phyloP scores from a whole-genome alignment of 1,140 invertebrate species.

The Drosophila obscura region DNA sequence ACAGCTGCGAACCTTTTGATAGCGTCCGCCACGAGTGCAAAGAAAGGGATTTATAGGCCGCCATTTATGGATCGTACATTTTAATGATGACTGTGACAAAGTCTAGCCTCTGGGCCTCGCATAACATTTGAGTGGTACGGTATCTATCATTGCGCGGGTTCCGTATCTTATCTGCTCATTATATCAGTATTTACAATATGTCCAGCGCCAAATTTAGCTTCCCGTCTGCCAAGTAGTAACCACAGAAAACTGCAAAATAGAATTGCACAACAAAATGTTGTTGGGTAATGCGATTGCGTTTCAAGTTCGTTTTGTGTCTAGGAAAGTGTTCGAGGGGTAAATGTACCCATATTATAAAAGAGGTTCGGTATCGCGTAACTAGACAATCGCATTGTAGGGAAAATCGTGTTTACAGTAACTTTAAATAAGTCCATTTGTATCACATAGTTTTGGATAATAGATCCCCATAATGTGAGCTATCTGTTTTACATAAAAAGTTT shows the following conservation, averaged over 20 bases:
- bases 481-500: too few relatives aligned
- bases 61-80: too few relatives aligned
- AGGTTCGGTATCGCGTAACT: too few relatives aligned
- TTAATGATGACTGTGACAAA: conserved; percentile 1
- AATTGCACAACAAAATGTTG: conserved; percentile 32
- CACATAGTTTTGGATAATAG: too few relatives aligned
- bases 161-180: conserved; percentile 33
- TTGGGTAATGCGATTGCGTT: neutral
- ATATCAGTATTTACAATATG: conserved; percentile 34
- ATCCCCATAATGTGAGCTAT: too few relatives aligned
- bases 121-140: conserved; percentile 8
- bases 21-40: neutral
- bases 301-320: too few relatives aligned
- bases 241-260: conserved; percentile 15
- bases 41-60: neutral
- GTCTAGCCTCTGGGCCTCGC: neutral
- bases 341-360: too few relatives aligned
- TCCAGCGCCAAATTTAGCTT: conserved; percentile 16
- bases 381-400: too few relatives aligned
- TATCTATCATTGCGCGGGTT: conserved; percentile 4
- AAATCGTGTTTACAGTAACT: too few relatives aligned
- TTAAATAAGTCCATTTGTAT: too few relatives aligned
- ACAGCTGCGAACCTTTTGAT: conserved; percentile 7
- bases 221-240: neutral
- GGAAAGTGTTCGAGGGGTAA: too few relatives aligned